phyloP scores from a whole-genome alignment of 2,113 vertebrate genomes.

The Corydoras sp. region DNA sequence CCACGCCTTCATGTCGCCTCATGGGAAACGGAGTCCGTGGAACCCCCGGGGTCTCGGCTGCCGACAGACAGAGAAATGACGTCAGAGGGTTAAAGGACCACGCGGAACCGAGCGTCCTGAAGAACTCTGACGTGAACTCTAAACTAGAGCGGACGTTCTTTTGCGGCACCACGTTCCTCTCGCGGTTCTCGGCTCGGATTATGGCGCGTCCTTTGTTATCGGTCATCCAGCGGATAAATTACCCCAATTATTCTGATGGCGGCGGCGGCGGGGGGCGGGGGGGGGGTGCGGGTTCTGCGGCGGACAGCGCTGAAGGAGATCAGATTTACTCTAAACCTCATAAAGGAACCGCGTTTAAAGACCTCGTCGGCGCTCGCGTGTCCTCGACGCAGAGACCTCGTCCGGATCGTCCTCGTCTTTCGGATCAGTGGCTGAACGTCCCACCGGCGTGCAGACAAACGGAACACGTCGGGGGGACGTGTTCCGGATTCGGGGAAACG shows the following conservation, averaged over 20 bases:
- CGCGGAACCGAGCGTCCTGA: no score
- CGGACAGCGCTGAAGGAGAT: conserved; percentile 39
- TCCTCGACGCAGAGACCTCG: no score
- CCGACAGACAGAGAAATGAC: conserved; percentile 34
- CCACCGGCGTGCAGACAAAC: no score
- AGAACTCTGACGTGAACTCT: no score
- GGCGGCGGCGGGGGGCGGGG: conserved; percentile 15
- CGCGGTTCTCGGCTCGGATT: neutral
- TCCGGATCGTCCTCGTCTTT: no score
- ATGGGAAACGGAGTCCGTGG: conserved; percentile 46
- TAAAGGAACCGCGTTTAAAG: conserved; percentile 1
- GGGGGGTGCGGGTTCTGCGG: no score
- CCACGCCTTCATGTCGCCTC: conserved; percentile 60
- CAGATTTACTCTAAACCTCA: conserved; percentile 57
- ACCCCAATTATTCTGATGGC: conserved; percentile 61
- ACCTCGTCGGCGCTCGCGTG: no score
- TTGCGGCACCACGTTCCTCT: neutral
- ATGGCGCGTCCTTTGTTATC: conserved; percentile 48
- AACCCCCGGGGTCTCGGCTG: conserved; percentile 53
- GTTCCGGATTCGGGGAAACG: no score
- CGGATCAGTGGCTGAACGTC: no score
- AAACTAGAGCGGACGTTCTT: neutral
- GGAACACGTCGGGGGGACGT: no score
- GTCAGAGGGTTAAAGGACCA: neutral
- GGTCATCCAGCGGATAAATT: conserved; percentile 65